Evolutionary conservation across 1,140 invertebrate genomes (phyloP).

Genomic region (Zeugodacus cucurbitae): DNA sequence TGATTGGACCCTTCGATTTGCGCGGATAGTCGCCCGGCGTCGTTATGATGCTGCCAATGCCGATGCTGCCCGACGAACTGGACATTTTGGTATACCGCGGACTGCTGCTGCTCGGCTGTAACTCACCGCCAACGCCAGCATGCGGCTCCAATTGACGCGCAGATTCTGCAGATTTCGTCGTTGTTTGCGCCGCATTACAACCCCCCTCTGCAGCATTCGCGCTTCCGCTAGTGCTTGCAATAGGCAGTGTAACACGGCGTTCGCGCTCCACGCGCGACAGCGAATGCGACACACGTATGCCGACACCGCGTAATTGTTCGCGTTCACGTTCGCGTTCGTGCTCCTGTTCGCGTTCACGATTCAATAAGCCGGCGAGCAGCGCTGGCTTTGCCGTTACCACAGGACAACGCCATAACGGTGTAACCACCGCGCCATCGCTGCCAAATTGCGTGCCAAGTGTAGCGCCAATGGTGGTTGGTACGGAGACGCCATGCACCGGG

Average conservation of each 20-base stretch:
- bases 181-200: background rate
- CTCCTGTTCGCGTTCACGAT: slow-evolving; percentile 60
- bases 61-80: slow-evolving; percentile 59
- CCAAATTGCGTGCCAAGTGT: slow-evolving; percentile 58
- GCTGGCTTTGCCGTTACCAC: slow-evolving; percentile 57
- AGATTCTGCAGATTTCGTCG: background rate
- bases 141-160: background rate
- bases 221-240: slow-evolving; percentile 46
- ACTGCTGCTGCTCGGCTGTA: slow-evolving; percentile 44
- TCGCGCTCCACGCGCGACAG: slow-evolving; percentile 51
- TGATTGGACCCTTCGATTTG: slow-evolving; percentile 62
- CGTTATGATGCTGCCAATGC: slow-evolving; percentile 59
- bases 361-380: slow-evolving; percentile 59
- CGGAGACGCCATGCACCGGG: slow-evolving; percentile 49
- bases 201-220: background rate
- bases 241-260: slow-evolving; percentile 58
- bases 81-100: slow-evolving; percentile 56
- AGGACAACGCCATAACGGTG: slow-evolving; percentile 43
- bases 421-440: slow-evolving; percentile 57
- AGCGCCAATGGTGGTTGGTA: slow-evolving; percentile 44
- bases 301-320: slow-evolving; percentile 46
- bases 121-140: background rate
- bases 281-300: slow-evolving; percentile 39
- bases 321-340: slow-evolving; percentile 41
- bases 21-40: slow-evolving; percentile 61